A percentile compares a stretch with the other conserved stretches of the same genome.
Conservation (phyloP, 1,140 invertebrate genomes). For the Pteromalus puparum region DNA sequence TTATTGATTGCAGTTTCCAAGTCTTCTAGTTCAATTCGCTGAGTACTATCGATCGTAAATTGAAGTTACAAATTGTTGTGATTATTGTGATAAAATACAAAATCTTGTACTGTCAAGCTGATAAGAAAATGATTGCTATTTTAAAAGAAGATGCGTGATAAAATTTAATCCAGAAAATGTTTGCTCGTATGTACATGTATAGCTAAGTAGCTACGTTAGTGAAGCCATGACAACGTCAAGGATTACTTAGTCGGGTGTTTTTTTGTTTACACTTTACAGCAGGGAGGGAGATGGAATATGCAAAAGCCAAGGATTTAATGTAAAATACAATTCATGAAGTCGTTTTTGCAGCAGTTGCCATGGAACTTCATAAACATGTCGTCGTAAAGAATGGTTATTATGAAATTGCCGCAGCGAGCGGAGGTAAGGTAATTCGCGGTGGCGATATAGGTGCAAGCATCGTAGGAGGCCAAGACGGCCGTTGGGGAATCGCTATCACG, state of each 20-base stretch:
- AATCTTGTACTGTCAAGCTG: no score
- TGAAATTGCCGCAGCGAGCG: not conserved
- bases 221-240: no score
- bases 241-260: no score
- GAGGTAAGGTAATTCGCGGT: not conserved
- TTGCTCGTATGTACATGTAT: no score
- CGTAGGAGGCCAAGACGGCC: not conserved
- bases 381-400: slow-evolving; percentile 1
- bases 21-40: not conserved
- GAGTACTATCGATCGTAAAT: not conserved
- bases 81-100: not conserved
- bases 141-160: no score
- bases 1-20: not conserved
- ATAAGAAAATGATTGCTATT: no score
- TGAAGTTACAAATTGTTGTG: not conserved
- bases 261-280: no score
- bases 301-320: not conserved
- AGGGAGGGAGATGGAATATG: no score
- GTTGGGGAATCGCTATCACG: not conserved
- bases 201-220: no score
- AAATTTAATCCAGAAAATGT: no score
- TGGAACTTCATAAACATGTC: not conserved
- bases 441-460: not conserved
- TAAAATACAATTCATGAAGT: not conserved
- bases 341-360: not conserved